phyloP scores from a whole-genome alignment of 2,113 vertebrate genomes.

The Eolophus roseicapilla region DNA sequence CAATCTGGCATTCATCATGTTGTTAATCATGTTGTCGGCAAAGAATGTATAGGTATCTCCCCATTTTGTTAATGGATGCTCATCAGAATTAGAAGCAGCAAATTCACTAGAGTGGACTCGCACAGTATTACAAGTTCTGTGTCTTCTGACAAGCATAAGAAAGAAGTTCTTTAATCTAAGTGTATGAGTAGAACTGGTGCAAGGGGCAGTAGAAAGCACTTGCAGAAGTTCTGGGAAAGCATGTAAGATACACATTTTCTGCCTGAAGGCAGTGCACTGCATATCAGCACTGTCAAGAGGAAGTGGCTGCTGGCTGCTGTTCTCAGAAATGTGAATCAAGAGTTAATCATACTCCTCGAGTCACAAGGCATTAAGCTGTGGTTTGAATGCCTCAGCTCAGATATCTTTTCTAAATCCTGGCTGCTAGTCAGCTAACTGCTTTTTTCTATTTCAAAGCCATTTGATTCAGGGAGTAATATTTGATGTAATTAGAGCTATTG shows the following conservation, averaged over 20 bases:
- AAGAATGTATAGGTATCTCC: neutral
- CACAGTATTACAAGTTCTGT: neutral
- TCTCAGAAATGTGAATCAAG: neutral
- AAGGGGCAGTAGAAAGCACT: neutral
- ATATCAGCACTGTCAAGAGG: neutral
- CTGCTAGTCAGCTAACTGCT: neutral
- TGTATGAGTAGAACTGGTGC: neutral
- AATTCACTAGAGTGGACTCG: neutral
- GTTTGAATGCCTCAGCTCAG: neutral
- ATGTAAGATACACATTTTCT: neutral
- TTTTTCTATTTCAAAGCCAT: neutral
- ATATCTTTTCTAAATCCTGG: neutral
- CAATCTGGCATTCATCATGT: neutral
- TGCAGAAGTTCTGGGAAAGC: neutral
- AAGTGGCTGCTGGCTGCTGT: neutral
- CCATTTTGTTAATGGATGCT: neutral
- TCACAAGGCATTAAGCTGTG: conserved; percentile 13
- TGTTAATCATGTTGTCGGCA: neutral
- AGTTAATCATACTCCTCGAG: conserved; percentile 6
- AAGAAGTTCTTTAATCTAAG: neutral
- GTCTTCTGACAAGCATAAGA: neutral
- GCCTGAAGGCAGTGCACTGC: neutral
- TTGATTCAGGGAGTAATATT: neutral
- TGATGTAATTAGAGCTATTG: neutral
- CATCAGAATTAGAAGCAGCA: neutral